Percentiles rank a stretch among this genome's conserved stretches.
Evolutionary conservation across 2,797 vertebrate genomes (phyloP).

Genomic region (Kryptolebias ocellatus): DNA sequence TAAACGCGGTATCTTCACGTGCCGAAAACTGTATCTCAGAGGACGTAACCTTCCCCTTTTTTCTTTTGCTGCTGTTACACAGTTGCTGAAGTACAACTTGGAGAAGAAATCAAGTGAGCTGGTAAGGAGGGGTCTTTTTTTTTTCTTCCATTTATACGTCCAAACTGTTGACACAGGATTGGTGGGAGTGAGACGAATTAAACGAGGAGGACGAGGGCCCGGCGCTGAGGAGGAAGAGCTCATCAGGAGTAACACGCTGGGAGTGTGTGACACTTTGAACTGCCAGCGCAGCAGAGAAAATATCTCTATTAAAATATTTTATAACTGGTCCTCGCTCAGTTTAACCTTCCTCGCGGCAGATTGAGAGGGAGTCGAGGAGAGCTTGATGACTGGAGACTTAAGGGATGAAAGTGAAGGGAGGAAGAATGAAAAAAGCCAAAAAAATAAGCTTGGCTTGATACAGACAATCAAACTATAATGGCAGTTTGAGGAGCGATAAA

Average conservation of each 20-base stretch:
- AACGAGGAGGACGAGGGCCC: constrained; percentile 61
- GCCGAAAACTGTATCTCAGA: not conserved
- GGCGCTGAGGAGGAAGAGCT: constrained; percentile 73
- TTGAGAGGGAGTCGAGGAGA: constrained; percentile 50
- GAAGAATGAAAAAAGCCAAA: constrained; percentile 35
- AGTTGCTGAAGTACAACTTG: constrained; percentile 94
- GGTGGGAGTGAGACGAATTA: constrained; percentile 76
- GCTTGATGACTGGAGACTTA: constrained; percentile 28
- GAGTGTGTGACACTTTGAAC: constrained; percentile 86
- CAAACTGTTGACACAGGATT: constrained; percentile 72
- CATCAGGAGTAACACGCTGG: constrained; percentile 84
- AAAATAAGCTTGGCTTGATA: constrained; percentile 77
- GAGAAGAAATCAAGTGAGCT: constrained; percentile 93
- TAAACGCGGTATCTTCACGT: not conserved
- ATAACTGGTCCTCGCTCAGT: constrained; percentile 80
- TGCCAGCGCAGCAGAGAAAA: constrained; percentile 79
- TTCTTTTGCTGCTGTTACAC: constrained; percentile 70
- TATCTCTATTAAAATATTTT: constrained; percentile 88
- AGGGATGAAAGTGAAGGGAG: constrained; percentile 54
- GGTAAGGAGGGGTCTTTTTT: constrained; percentile 83
- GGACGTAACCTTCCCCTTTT: not conserved
- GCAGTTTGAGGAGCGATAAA: constrained; percentile 72
- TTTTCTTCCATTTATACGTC: constrained; percentile 59
- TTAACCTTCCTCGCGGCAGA: constrained; percentile 76
- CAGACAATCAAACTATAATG: constrained; percentile 83